phyloP scores from a whole-genome alignment of 2,113 vertebrate genomes.

The Scophthalmus maximus region DNA sequence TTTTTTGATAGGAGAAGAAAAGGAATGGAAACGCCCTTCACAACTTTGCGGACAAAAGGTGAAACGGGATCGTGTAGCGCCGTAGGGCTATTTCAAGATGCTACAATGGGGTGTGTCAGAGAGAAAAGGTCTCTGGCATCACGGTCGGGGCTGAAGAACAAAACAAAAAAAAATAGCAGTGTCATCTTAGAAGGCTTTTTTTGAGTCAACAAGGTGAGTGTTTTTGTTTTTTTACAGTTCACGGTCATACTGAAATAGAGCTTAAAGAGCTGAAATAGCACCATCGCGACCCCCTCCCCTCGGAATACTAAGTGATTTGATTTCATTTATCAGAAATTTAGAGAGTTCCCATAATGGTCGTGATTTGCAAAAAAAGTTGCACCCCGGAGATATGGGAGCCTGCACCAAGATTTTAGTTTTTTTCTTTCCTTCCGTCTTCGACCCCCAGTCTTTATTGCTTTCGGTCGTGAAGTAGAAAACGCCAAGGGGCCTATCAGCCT shows the following conservation, averaged over 20 bases:
- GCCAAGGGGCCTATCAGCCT: slow-evolving; percentile 41
- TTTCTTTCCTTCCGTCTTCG: slow-evolving; percentile 18
- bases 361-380: slow-evolving; percentile 36
- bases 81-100: slow-evolving; percentile 62
- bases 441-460: slow-evolving; percentile 28
- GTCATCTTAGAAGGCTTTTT: slow-evolving; percentile 51
- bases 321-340: slow-evolving; percentile 30
- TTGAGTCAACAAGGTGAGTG: slow-evolving; percentile 18
- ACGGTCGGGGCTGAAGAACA: slow-evolving; percentile 36
- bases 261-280: slow-evolving; percentile 11
- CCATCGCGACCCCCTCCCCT: neutral
- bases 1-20: slow-evolving; percentile 81
- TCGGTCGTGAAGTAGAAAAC: slow-evolving; percentile 51
- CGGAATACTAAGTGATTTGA: neutral
- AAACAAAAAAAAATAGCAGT: slow-evolving; percentile 14
- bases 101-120: slow-evolving; percentile 72
- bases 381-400: slow-evolving; percentile 53
- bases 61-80: slow-evolving; percentile 74
- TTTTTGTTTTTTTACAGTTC: slow-evolving; percentile 55
- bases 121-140: slow-evolving; percentile 64
- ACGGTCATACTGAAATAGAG: slow-evolving; percentile 33
- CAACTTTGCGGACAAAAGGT: slow-evolving; percentile 75
- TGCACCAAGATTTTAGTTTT: slow-evolving; percentile 38
- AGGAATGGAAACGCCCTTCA: slow-evolving; percentile 81
- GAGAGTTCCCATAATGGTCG: slow-evolving; percentile 4